Conservation (phyloP, 2,797 vertebrate genomes). For the Gallirallus australis region DNA sequence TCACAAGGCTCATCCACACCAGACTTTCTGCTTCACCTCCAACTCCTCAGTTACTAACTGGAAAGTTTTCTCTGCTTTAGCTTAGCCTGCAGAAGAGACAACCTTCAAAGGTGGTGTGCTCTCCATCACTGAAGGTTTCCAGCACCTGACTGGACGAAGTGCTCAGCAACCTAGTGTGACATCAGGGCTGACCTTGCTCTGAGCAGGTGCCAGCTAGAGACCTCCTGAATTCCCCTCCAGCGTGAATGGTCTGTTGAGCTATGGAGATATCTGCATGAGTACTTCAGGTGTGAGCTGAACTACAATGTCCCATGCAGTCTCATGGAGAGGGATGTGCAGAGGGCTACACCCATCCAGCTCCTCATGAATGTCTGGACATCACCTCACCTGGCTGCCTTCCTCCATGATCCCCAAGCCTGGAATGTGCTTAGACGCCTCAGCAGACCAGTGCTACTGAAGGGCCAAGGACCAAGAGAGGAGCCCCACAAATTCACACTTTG, state of each 20-base stretch:
- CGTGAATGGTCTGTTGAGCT: neutral
- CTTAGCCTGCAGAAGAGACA: neutral
- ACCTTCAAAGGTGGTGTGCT: neutral
- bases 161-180: neutral
- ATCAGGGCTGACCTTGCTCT: neutral
- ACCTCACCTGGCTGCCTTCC: neutral
- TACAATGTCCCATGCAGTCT: rapidly evolving
- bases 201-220: neutral
- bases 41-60: neutral
- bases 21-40: neutral
- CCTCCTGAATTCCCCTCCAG: neutral
- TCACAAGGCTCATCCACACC: neutral
- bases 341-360: neutral
- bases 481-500: neutral
- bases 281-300: neutral
- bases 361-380: neutral
- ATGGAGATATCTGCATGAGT: neutral
- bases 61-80: neutral
- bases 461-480: neutral
- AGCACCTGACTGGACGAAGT: neutral
- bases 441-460: neutral
- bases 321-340: neutral
- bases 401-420: neutral
- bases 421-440: neutral
- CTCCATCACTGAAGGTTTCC: neutral